Evolutionary conservation across 2,113 vertebrate species (phyloP), one percentile per base, ranked within the genome.

Genomic region (Trichomycterus rosablanca): DNA sequence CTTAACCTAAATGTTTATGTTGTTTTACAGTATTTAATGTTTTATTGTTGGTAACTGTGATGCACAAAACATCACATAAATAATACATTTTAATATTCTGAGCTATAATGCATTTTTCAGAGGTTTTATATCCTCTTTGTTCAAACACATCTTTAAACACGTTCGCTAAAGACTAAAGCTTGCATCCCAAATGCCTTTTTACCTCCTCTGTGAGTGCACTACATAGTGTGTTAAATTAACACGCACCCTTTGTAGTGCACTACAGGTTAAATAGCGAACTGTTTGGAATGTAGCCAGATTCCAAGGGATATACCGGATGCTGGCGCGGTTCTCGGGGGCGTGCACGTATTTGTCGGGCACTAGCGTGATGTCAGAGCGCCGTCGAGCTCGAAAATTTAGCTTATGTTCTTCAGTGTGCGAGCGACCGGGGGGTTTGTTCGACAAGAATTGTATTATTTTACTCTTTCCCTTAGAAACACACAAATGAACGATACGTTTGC

Each of bases 341-440:
- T 68, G 85, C 80, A 78, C 87, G 86, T 75, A 77, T 55, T 35
- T 61, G 56, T 72, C 75, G 79, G 78, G 55, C 40, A 74, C 76
- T 75, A 79, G 55, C 66, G 70, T 86, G 85, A 88, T 80, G 86
- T 88, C 84, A 84, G 60, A 72, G 84, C 86, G 84, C 77, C 71
- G 74, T 81, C 76, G 78, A 88, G 86, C 83, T 77, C 72, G 85
- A 88, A 88, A 87, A 88, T 88, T 87, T 87, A 79, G 82, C 80
- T 80, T 62, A 83, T 85, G 86, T 84, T 80, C 74, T 84, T 60
- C 70, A 79, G 64, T 82, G 75, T 79, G 78, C 76, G 81, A 76
- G 80, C 80, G 80, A 74, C 74, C 23, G 32, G 55, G 24, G 80
- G 84, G 80, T 87, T 87, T 80, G 74, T 73, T 63, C 74, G 39